Base-by-base conservation (phyloP, 1,140 invertebrate species). In the Cyclina sinensis region DNA sequence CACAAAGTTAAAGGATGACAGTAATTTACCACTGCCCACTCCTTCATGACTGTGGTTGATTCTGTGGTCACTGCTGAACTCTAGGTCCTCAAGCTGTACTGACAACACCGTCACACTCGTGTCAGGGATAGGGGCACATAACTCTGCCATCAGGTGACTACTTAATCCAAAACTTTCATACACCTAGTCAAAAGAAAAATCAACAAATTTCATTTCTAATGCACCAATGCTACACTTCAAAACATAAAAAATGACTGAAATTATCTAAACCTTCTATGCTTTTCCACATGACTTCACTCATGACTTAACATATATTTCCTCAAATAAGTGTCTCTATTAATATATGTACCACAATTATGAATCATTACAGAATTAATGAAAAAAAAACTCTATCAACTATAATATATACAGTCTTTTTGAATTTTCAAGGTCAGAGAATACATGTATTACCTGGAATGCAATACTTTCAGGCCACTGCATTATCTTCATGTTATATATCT, bases 11-110 rank as follows among this genome's bases (percentile, higher is more conserved):
- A n/a, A n/a, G n/a, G n/a, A n/a, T n/a, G n/a, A n/a, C n/a, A n/a
- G n/a, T n/a, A 7, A 91, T 46, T 94, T 91, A 93, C 97, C 96
- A 95, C 96, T 96, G 35, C 97, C 97, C 48, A 97, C 96, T 35
- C 96, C 96, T 81, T 95, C 95, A 91, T 97, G 96, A 54, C 91
- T 94, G 59, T 96, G 95, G 78, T 95, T 94, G 0, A 96, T 92
- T 32, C 93, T 94, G 79, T 96, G 94, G 62, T 95, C 94, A 88
- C 95, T 96, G 79, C 95, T 96, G 91, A 97, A 97, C 73, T 96
- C 95, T 27, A 95, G 91, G 37, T 94, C 94, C 48, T 95, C 94
- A 59, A 95, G 76, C 43, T 94, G 90, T 7, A 95, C 94, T 88
- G 93, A 96, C 21, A 94, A 91, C 62, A 94, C 92, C 39, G 95